These are phyloP conservation scores for honey bee (Apis mellifera) DNA, from an alignment of 1,140 invertebrate genomes.

Conservation along the genomic window DNA sequence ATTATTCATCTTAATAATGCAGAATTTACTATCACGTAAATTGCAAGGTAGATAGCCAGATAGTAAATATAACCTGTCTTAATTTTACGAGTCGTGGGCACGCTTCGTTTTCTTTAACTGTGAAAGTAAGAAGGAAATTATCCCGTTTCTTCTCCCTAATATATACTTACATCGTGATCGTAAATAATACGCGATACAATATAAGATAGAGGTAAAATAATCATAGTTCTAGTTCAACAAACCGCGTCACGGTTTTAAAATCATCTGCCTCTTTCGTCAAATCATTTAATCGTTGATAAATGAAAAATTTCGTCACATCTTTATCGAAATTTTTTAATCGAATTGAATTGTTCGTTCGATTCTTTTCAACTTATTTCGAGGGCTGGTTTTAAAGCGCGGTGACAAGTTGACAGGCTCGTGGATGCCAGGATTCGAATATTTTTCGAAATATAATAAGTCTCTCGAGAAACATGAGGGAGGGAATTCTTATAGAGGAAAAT, in stretches of 20 bases:
- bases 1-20: background rate
- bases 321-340: background rate
- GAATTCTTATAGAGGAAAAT: slow-evolving; percentile 29
- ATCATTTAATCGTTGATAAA: background rate
- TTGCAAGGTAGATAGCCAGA: background rate
- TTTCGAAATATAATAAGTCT: slow-evolving; percentile 41
- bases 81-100: background rate
- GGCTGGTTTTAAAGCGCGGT: background rate
- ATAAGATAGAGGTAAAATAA: no score
- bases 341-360: background rate
- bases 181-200: background rate
- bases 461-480: slow-evolving; percentile 40
- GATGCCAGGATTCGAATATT: slow-evolving; percentile 30
- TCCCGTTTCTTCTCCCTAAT: background rate
- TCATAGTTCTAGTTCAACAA: no score
- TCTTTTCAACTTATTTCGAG: background rate
- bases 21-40: slow-evolving; percentile 4
- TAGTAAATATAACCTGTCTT: background rate
- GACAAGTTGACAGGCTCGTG: slow-evolving; percentile 1
- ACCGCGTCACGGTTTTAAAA: background rate
- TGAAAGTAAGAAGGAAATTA: slow-evolving; percentile 1
- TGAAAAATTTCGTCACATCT: background rate
- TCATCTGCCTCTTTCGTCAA: background rate
- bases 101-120: background rate
- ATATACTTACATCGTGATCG: background rate